Conservation (phyloP, 2,888 invertebrate species). For the Matsumyia berberina region DNA sequence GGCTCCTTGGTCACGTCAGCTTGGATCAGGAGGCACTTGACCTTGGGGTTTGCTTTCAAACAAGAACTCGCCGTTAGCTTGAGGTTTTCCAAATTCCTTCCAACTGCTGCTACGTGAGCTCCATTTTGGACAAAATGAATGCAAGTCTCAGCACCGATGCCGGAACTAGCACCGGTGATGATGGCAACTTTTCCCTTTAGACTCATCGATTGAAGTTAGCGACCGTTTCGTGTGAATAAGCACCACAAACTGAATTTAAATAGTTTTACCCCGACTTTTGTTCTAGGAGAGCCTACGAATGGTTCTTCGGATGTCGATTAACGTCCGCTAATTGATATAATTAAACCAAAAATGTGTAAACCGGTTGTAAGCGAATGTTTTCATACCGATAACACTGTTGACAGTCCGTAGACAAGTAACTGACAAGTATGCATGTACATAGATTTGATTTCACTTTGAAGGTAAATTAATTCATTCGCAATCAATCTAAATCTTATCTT, state of each 20-base stretch:
- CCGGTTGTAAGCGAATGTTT: too few species aligned
- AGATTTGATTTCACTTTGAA: too few species aligned
- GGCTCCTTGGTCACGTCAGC: conserved; percentile 88
- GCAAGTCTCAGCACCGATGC: conserved; percentile 60
- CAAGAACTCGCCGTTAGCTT: conserved; percentile 31
- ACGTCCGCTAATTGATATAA: neutral
- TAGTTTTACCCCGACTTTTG: too few species aligned
- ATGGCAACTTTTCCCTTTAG: conserved; percentile 54
- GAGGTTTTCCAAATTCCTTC: conserved; percentile 59
- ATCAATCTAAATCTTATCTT: neutral
- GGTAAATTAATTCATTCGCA: neutral
- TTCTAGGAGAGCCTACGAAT: too few species aligned
- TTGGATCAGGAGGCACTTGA: conserved; percentile 83
- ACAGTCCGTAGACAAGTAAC: neutral
- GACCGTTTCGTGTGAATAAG: neutral
- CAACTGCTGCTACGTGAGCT: conserved; percentile 54
- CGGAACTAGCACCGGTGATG: conserved; percentile 62
- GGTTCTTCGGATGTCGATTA: too few species aligned
- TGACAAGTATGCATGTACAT: too few species aligned
- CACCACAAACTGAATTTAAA: too few species aligned
- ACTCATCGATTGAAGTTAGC: conserved; percentile 14
- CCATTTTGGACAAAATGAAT: conserved; percentile 45
- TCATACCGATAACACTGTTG: too few species aligned
- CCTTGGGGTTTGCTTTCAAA: conserved; percentile 27
- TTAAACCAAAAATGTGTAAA: too few species aligned